A percentile compares a stretch with the other conserved stretches of the same genome.
phyloP scores from a whole-genome alignment of 2,113 vertebrate genomes.

The Anhinga anhinga region DNA sequence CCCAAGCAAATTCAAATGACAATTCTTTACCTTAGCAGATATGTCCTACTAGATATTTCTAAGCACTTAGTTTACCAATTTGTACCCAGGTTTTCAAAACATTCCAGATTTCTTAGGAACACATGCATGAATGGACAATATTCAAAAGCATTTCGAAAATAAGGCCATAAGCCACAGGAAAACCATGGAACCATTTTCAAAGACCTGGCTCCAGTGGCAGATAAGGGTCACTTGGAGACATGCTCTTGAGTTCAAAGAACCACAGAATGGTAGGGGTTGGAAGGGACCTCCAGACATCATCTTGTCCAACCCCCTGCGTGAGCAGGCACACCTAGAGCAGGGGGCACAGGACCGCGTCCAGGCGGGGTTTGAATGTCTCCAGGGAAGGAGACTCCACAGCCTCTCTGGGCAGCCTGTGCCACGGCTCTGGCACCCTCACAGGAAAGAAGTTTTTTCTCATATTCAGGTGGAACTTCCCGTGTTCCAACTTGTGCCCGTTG shows the following conservation, averaged over 20 bases:
- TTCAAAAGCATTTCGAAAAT: background rate
- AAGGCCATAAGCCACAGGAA: background rate
- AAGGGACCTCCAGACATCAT: no score
- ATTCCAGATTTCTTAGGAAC: background rate
- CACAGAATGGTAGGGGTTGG: no score
- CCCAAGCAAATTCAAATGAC: background rate
- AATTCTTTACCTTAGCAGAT: background rate
- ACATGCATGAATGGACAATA: background rate
- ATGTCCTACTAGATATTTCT: background rate
- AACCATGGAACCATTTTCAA: background rate
- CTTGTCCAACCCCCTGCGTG: no score
- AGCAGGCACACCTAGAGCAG: no score
- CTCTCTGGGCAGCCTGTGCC: no score
- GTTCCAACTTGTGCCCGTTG: no score
- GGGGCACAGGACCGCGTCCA: no score
- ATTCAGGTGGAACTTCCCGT: no score
- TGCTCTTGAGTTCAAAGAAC: background rate
- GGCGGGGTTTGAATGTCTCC: no score
- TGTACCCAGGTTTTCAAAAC: background rate
- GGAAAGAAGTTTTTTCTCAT: no score
- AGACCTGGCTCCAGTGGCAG: background rate
- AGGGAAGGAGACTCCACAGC: no score
- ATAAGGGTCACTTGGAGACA: background rate
- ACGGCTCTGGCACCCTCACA: no score
- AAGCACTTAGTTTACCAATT: background rate